These are phyloP conservation scores for Tubiluchus corallicola DNA, from an alignment of 2,888 invertebrate species.

Conservation along the genomic window DNA sequence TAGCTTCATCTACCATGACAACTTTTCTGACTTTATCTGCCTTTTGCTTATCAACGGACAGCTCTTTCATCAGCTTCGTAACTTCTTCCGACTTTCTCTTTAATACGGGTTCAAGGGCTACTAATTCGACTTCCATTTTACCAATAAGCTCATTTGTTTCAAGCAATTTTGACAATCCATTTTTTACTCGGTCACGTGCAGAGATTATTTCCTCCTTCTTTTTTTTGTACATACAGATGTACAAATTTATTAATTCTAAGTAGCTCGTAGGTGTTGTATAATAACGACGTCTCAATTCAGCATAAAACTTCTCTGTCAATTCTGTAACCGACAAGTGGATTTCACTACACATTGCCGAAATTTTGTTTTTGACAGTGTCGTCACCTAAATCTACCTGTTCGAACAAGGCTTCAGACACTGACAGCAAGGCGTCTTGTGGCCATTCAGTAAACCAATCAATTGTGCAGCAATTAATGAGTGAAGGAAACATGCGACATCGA, in stretches of 20 bases:
- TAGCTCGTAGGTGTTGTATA: conserved; percentile 84
- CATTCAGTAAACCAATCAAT: conserved; percentile 46
- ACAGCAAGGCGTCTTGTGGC: conserved; percentile 67
- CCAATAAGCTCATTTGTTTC: conserved; percentile 63
- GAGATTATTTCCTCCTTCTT: conserved; percentile 38
- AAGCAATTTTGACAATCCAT: conserved; percentile 44
- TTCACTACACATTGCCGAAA: conserved; percentile 46
- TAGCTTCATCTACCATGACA: conserved; percentile 62
- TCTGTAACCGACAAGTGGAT: conserved; percentile 59
- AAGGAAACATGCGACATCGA: conserved; percentile 31
- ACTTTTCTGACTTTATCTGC: conserved; percentile 56
- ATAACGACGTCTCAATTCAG: conserved; percentile 63
- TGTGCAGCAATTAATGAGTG: conserved; percentile 31
- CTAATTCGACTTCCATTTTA: conserved; percentile 63
- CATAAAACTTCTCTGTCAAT: conserved; percentile 53
- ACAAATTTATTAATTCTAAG: conserved; percentile 61
- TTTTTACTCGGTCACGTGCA: conserved; percentile 24
- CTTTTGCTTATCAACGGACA: conserved; percentile 57
- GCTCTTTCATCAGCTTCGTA: conserved; percentile 47
- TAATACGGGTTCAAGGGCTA: conserved; percentile 57
- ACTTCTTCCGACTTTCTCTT: conserved; percentile 57
- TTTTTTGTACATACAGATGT: conserved; percentile 46
- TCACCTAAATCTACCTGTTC: neutral
- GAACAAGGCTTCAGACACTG: too few relatives aligned
- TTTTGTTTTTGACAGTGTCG: conserved; percentile 20